Conservation (phyloP, 2,797 vertebrate species). For the Cynopterus sphinx region DNA sequence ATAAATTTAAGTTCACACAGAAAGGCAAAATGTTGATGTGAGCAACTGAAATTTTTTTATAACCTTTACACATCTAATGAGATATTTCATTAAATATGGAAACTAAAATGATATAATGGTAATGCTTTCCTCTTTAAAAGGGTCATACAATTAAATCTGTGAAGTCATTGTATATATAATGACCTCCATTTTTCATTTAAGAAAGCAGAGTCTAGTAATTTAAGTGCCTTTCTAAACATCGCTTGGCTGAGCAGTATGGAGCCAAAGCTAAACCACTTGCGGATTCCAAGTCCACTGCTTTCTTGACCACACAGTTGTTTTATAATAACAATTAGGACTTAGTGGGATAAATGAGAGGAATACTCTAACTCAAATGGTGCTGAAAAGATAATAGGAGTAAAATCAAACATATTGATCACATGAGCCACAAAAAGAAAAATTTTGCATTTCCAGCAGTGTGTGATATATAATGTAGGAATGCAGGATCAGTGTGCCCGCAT, state of each 20-base stretch:
- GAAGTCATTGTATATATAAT: neutral
- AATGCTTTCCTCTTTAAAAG: neutral
- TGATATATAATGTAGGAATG: neutral
- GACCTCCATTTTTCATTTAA: neutral
- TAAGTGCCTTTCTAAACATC: neutral
- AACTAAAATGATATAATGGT: neutral
- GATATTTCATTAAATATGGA: neutral
- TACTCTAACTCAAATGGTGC: neutral
- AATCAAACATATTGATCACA: slow-evolving; percentile 11
- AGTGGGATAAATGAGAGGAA: neutral
- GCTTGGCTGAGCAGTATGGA: neutral
- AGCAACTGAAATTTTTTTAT: neutral
- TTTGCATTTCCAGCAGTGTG: neutral
- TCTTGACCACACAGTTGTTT: neutral
- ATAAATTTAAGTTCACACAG: neutral
- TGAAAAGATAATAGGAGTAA: slow-evolving; percentile 25
- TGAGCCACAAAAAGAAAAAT: neutral
- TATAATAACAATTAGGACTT: neutral
- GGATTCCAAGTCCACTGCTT: neutral
- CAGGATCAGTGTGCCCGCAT: neutral
- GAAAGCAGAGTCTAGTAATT: neutral
- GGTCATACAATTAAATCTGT: neutral
- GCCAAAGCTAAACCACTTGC: neutral
- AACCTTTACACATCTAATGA: neutral
- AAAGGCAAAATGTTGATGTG: neutral